phyloP scores from a whole-genome alignment of 2,888 invertebrate species.

The Pheosia tremula region DNA sequence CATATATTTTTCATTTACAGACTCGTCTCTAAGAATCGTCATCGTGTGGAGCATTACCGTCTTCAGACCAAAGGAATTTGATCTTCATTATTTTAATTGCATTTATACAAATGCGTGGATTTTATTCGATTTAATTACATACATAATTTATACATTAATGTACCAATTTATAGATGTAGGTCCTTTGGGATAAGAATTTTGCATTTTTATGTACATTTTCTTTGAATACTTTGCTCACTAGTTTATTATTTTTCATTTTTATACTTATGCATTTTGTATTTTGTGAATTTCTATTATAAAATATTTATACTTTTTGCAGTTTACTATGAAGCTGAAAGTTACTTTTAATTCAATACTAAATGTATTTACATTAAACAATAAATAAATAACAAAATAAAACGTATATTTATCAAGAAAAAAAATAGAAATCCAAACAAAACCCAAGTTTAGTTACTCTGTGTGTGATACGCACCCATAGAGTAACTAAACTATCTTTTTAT shows the following conservation, averaged over 20 bases:
- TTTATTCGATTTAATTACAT: not conserved
- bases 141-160: not conserved
- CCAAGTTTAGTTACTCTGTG: not conserved
- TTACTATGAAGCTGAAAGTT: no score
- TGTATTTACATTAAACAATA: not conserved
- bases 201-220: no score
- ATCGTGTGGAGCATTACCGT: constrained; percentile 13
- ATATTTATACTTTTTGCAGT: not conserved
- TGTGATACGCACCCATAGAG: no score
- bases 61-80: constrained; percentile 44
- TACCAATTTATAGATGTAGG: not conserved
- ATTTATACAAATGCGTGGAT: not conserved
- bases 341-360: not conserved
- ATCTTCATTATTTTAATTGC: constrained; percentile 8
- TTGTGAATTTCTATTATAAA: not conserved
- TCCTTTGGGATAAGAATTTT: no score
- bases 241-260: not conserved
- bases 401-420: constrained; percentile 15
- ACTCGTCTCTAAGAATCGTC: constrained; percentile 23
- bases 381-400: not conserved
- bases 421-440: constrained; percentile 15
- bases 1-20: constrained; percentile 24
- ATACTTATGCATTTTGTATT: constrained; percentile 6
- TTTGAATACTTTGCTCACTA: no score
- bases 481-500: constrained; percentile 33